These are phyloP conservation scores for Pelobates fuscus DNA, from an alignment of 2,113 vertebrate genomes.

Conservation along the genomic window DNA sequence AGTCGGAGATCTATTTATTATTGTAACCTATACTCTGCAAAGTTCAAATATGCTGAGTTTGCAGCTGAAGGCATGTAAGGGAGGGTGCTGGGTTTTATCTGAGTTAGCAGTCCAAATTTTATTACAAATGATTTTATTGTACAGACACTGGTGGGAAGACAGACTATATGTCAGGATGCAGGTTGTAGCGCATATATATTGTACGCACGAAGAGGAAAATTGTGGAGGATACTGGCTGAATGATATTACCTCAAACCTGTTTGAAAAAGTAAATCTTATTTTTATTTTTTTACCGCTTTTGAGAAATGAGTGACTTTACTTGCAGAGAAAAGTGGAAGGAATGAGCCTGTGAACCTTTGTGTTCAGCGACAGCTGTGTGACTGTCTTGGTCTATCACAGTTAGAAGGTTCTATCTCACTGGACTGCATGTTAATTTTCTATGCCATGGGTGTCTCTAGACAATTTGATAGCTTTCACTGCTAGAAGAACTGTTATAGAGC, in stretches of 20 bases:
- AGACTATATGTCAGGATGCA: slow-evolving; percentile 27
- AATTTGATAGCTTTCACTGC: no score
- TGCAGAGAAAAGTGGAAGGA: slow-evolving; percentile 1
- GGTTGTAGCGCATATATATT: slow-evolving; percentile 25
- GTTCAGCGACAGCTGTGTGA: background rate
- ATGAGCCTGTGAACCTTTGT: background rate
- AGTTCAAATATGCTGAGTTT: slow-evolving; percentile 19
- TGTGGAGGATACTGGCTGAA: slow-evolving; percentile 4
- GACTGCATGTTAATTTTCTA: no score
- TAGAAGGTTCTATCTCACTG: no score
- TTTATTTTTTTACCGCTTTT: background rate
- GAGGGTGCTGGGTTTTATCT: background rate
- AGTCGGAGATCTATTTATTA: background rate
- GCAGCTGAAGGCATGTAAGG: background rate
- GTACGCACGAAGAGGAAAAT: background rate
- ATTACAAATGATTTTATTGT: slow-evolving; percentile 11
- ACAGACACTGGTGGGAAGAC: slow-evolving; percentile 20
- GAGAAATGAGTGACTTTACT: slow-evolving; percentile 36
- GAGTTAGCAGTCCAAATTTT: slow-evolving; percentile 21
- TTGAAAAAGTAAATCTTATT: slow-evolving; percentile 26
- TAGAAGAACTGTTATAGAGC: no score
- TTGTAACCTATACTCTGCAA: background rate
- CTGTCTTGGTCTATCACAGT: no score
- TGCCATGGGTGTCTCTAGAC: no score
- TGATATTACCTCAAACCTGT: slow-evolving; percentile 28